Conservation (phyloP, 1,140 invertebrate genomes). For the Anagrus nilaparvatae region DNA sequence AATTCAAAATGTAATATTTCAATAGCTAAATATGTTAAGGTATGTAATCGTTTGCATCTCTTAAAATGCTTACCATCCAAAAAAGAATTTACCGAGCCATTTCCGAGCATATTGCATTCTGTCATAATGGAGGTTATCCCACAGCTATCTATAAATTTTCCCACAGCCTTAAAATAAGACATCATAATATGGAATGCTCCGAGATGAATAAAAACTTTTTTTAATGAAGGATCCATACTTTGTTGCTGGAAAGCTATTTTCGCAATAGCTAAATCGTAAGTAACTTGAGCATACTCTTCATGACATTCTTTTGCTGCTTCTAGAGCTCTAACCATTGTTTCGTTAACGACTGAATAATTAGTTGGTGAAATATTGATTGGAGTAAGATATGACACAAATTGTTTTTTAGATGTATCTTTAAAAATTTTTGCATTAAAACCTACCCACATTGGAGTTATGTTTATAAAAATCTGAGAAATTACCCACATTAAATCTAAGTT, state of each 20-base stretch:
- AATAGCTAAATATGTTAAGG: slow-evolving; percentile 23
- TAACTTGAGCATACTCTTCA: slow-evolving; percentile 27
- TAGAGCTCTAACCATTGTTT: slow-evolving; percentile 9
- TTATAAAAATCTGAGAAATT: slow-evolving; percentile 11
- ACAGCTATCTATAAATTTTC: slow-evolving; percentile 36
- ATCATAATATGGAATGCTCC: slow-evolving; percentile 41
- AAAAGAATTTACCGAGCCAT: slow-evolving; percentile 27
- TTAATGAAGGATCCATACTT: slow-evolving; percentile 25
- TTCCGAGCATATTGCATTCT: slow-evolving; percentile 27
- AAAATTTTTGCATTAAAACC: slow-evolving; percentile 17
- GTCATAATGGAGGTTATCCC: slow-evolving; percentile 33
- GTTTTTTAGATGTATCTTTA: slow-evolving; percentile 12
- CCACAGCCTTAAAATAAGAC: slow-evolving; percentile 31
- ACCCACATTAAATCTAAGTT: slow-evolving; percentile 14
- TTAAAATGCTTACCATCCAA: slow-evolving; percentile 29
- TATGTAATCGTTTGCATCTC: slow-evolving; percentile 20
- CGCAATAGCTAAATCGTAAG: slow-evolving; percentile 32
- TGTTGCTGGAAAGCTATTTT: slow-evolving; percentile 33
- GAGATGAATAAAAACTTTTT: slow-evolving; percentile 41
- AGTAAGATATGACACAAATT: slow-evolving; percentile 22
- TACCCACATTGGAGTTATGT: slow-evolving; percentile 21
- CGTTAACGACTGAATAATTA: slow-evolving; percentile 20
- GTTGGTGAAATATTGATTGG: slow-evolving; percentile 29
- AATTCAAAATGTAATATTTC: slow-evolving; percentile 37
- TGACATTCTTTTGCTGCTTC: slow-evolving; percentile 7